Conservation (phyloP, 2,888 invertebrate genomes). For the Amphipoea lucens region DNA sequence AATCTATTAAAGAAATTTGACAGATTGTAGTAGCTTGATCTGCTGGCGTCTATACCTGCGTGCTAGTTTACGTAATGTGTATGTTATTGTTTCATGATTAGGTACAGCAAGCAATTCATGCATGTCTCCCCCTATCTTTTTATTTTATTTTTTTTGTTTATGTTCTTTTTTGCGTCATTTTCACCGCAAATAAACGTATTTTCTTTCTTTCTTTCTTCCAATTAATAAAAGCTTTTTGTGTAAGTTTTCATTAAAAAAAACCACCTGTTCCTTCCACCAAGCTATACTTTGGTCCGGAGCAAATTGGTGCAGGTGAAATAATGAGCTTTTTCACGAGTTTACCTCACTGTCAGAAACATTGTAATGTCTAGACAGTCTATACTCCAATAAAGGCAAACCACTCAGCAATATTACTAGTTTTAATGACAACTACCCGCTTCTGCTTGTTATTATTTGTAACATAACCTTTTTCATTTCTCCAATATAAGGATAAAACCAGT, state of each 20-base stretch:
- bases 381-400: neutral
- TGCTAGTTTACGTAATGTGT: neutral
- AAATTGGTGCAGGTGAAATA: neutral
- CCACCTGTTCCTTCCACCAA: neutral
- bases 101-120: too few species aligned
- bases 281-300: neutral
- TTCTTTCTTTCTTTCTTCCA: too few species aligned
- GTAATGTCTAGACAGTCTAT: neutral
- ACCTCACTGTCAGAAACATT: neutral
- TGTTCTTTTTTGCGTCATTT: too few species aligned
- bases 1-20: too few species aligned
- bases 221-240: neutral
- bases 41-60: too few species aligned
- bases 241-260: neutral
- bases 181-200: too few species aligned
- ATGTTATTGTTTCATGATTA: neutral
- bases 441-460: neutral
- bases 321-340: neutral
- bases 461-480: neutral
- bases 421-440: neutral
- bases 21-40: too few species aligned
- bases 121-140: too few species aligned
- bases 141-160: too few species aligned
- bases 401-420: neutral
- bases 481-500: constrained; percentile 15